These are phyloP conservation scores for Hippocampus zosterae DNA, from an alignment of 2,113 vertebrate genomes.

Conservation along the genomic window DNA sequence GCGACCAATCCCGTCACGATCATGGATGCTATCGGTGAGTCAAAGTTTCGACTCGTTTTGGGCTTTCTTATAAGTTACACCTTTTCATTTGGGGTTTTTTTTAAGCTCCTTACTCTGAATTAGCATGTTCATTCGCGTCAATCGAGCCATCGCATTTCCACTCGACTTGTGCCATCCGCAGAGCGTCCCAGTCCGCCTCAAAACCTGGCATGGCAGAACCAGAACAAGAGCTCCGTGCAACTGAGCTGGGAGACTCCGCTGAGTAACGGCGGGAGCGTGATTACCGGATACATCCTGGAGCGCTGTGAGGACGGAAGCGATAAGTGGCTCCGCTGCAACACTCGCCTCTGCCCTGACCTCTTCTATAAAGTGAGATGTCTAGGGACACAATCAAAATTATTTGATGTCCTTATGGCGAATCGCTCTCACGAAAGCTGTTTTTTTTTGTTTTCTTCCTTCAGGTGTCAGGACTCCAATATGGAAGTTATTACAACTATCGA, in stretches of 20 bases:
- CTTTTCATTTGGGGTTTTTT: neutral
- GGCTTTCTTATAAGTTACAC: neutral
- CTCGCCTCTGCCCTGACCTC: slow-evolving; percentile 83
- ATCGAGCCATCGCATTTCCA: neutral
- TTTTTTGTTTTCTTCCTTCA: slow-evolving; percentile 43
- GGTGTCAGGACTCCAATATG: slow-evolving; percentile 88
- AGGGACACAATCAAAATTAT: neutral
- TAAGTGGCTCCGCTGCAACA: slow-evolving; percentile 92
- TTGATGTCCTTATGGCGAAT: neutral
- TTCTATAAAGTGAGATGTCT: slow-evolving; percentile 78
- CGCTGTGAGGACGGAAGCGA: slow-evolving; percentile 84
- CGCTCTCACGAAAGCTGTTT: neutral
- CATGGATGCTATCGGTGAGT: slow-evolving; percentile 89
- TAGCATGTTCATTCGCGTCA: too few species aligned
- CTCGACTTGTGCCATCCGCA: slow-evolving; percentile 51
- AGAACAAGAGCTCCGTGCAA: slow-evolving; percentile 88
- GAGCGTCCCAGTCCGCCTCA: slow-evolving; percentile 90
- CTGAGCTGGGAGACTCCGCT: slow-evolving; percentile 92
- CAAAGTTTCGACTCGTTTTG: too few species aligned
- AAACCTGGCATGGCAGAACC: slow-evolving; percentile 82
- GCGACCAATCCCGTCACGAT: slow-evolving; percentile 89
- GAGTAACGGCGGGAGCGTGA: slow-evolving; percentile 84
- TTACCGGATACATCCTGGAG: slow-evolving; percentile 91
- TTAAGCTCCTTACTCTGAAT: too few species aligned
- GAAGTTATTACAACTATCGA: slow-evolving; percentile 87